Evolutionary conservation across 2,113 vertebrate species (phyloP), one percentile per base, ranked within the genome.

Genomic region (Notothenia rossii): DNA sequence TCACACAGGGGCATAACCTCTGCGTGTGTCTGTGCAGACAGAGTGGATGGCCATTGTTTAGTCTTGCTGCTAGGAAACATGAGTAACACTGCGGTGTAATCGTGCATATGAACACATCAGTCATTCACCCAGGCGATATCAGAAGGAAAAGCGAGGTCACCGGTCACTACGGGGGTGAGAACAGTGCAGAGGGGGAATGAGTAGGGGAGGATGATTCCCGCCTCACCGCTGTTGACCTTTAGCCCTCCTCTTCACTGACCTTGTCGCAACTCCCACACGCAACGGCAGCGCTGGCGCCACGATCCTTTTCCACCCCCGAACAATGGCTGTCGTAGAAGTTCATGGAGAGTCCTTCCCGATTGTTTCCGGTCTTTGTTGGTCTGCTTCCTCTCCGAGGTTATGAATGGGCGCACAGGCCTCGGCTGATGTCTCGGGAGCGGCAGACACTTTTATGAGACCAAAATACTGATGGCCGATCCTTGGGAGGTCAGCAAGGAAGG

Each of bases 361-460:
- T 94, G 93, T 91, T 95, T 95, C 94, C 94, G 53, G 82, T 76
- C 86, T 91, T 94, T 95, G 93, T 95, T 79, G 33, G 36, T 10
- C 17, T n/a, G 40, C 80, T 93, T 94, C 93, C 91, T 67, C 75
- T 64, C 55, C 2, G 67, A 79, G 81, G 82, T 93, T 91, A 89
- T 93, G 91, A 94, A 91, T 90, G 92, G 84, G 87, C 75, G 2
- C 4, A 1, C 45, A 73, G 85, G 50, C 53, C 50, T 40, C 6
- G 49, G 61, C 78, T 63, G 46, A 62, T 0, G 22, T 58, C 73
- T 75, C 36, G 0, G 73, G 83, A 76, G 81, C 17, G 9, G 65
- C 40, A 20, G 79, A 83, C 77, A 56, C 65, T 88, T 87, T 90
- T 83, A 90, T 89, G 81, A 89, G 85, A 86, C 87, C 74, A 84